Conservation (phyloP, 2,113 vertebrate genomes). For the Etheostoma spectabile region DNA sequence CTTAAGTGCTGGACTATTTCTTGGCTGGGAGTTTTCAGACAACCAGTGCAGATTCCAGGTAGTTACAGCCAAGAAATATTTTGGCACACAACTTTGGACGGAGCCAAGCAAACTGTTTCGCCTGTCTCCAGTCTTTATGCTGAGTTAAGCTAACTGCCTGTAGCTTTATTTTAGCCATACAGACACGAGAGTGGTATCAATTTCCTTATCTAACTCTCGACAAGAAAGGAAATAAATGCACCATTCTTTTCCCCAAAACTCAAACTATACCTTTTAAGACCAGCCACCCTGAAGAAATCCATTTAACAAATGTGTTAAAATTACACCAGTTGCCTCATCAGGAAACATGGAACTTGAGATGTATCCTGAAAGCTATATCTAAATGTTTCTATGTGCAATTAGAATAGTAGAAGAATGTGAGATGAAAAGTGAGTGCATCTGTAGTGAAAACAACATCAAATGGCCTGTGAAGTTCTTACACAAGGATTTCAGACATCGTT, state of each 20-base stretch:
- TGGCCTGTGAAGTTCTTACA: not conserved
- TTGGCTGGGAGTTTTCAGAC: not conserved
- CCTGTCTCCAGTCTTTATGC: too few relatives aligned
- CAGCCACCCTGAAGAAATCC: not conserved
- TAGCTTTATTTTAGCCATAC: too few relatives aligned
- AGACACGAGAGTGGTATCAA: not conserved
- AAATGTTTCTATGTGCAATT: not conserved
- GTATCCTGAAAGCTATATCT: not conserved
- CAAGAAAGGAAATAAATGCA: not conserved
- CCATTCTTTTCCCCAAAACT: too few relatives aligned
- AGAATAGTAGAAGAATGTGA: slow-evolving; percentile 2
- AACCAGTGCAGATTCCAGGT: not conserved
- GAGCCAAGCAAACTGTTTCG: too few relatives aligned
- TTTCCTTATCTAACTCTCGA: not conserved
- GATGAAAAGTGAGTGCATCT: not conserved
- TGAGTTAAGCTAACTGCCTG: too few relatives aligned
- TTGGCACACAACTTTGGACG: not conserved
- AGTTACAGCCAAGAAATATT: not conserved
- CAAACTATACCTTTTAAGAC: not conserved
- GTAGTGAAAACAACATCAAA: not conserved
- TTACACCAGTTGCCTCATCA: not conserved
- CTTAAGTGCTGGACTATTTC: not conserved
- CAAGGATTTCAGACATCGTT: not conserved
- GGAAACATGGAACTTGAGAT: not conserved
- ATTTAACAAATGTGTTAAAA: not conserved